These are phyloP conservation scores for Calosoma granatense DNA, from an alignment of 1,140 invertebrate species.

Conservation along the genomic window DNA sequence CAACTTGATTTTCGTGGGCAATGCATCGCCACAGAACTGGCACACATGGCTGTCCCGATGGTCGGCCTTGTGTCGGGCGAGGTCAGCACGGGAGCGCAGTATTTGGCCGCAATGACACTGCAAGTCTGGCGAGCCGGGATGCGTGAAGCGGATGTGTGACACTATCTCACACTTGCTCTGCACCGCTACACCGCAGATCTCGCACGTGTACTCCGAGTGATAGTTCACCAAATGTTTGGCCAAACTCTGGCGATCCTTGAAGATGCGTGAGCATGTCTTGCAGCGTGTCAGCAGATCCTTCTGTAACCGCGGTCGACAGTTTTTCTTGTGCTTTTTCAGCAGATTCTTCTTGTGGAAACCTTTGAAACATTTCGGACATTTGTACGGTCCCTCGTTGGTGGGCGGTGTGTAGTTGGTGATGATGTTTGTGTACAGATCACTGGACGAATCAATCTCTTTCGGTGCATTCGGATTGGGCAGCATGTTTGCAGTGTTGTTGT, in stretches of 20 bases:
- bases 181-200: constrained; percentile 40
- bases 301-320: constrained; percentile 36
- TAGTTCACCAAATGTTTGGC: constrained; percentile 46
- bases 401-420: constrained; percentile 32
- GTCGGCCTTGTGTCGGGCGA: constrained; percentile 41
- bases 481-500: neutral
- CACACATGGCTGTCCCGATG: constrained; percentile 46
- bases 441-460: constrained; percentile 28
- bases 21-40: constrained; percentile 48
- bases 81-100: constrained; percentile 43
- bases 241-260: constrained; percentile 44
- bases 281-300: constrained; percentile 45
- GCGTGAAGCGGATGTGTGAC: constrained; percentile 46
- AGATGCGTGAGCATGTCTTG: constrained; percentile 44
- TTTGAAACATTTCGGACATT: constrained; percentile 44
- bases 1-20: constrained; percentile 46
- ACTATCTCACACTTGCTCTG: constrained; percentile 46
- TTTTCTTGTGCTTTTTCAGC: constrained; percentile 45
- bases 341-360: constrained; percentile 42
- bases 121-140: constrained; percentile 44
- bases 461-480: too few species aligned
- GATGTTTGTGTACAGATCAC: constrained; percentile 30
- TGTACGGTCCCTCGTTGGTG: constrained; percentile 37
- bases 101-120: constrained; percentile 44
- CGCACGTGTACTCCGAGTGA: constrained; percentile 43